These are phyloP conservation scores for Cyrtorhinus lividipennis DNA, from an alignment of 1,140 invertebrate species.

Conservation along the genomic window DNA sequence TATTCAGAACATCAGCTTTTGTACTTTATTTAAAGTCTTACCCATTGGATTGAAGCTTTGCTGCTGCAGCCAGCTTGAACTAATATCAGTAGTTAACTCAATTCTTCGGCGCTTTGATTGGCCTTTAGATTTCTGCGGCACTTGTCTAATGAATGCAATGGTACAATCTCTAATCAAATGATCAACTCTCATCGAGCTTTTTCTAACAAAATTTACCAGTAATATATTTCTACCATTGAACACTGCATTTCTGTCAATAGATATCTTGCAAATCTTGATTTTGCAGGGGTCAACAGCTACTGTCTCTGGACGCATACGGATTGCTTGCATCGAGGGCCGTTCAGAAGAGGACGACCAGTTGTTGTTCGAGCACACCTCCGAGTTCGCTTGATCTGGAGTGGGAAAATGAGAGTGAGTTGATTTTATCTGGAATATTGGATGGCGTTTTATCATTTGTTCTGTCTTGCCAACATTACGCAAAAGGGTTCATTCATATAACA, in stretches of 20 bases:
- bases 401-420: conserved; percentile 27
- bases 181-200: neutral
- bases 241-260: no score
- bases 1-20: no score
- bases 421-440: neutral
- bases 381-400: conserved; percentile 30
- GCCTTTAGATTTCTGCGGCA: neutral
- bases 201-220: neutral
- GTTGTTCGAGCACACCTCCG: conserved; percentile 24
- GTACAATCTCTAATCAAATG: neutral
- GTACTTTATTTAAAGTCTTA: no score
- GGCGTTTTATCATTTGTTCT: neutral
- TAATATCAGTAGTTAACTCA: neutral
- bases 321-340: conserved; percentile 16
- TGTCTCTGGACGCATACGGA: conserved; percentile 13
- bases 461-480: no score
- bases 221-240: no score
- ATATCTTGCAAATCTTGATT: neutral
- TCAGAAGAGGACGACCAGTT: conserved; percentile 17
- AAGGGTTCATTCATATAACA: no score
- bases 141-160: neutral
- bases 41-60: no score
- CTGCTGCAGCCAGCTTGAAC: no score
- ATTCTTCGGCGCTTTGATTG: neutral
- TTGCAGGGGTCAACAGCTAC: conserved; percentile 1